A percentile compares a stretch with the other conserved stretches of the same genome.
Conservation (phyloP, 1,140 invertebrate species). For the Eciton burchellii region DNA sequence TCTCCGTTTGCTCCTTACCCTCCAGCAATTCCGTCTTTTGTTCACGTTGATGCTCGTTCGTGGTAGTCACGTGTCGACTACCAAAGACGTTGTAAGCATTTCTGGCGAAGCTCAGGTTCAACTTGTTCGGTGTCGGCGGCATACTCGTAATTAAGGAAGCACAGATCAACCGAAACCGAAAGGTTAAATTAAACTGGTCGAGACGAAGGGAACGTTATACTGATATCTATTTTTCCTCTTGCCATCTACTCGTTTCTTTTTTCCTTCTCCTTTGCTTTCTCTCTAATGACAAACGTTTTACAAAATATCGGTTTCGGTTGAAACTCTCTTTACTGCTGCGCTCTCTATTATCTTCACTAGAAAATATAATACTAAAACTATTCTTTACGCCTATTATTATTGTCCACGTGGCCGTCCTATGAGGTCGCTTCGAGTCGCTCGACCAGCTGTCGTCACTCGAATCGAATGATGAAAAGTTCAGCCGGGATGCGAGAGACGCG, state of each 20-base stretch:
- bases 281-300: background rate
- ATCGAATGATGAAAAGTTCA: constrained; percentile 23
- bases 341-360: constrained; percentile 14
- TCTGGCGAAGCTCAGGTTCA: constrained; percentile 83
- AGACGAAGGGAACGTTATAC: constrained; percentile 20
- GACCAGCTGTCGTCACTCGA: constrained; percentile 52
- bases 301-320: background rate
- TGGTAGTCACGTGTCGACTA: constrained; percentile 69
- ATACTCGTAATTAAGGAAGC: constrained; percentile 70
- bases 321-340: background rate
- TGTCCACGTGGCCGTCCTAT: constrained; percentile 53
- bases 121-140: constrained; percentile 83
- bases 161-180: background rate
- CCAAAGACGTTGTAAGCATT: constrained; percentile 84
- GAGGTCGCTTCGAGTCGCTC: background rate
- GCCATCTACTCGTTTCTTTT: background rate
- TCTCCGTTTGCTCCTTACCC: constrained; percentile 78
- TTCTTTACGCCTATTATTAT: constrained; percentile 67
- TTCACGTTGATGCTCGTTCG: constrained; percentile 80
- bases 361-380: constrained; percentile 55
- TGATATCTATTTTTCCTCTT: constrained; percentile 35
- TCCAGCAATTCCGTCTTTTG: constrained; percentile 84
- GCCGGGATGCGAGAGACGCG: constrained; percentile 1
- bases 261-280: background rate
- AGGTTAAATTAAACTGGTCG: background rate